These are phyloP conservation scores for Magallana angulata DNA, from an alignment of 1,140 invertebrate species.

Conservation along the genomic window DNA sequence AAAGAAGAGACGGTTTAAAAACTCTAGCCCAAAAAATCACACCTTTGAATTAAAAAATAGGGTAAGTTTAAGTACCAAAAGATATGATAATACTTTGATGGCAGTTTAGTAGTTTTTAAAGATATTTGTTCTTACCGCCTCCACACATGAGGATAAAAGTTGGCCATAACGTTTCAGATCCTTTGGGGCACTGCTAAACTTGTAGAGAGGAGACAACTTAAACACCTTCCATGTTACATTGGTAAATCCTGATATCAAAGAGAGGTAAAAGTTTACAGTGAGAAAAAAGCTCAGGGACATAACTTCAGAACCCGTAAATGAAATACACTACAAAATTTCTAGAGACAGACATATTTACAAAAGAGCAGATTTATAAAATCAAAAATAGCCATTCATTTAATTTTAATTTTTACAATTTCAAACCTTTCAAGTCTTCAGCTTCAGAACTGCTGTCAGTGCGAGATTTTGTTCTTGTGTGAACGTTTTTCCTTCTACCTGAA, in stretches of 20 bases:
- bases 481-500: background rate
- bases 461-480: background rate
- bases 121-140: constrained; percentile 28
- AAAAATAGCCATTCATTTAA: background rate
- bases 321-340: too few relatives aligned
- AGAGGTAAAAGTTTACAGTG: too few relatives aligned
- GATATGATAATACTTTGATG: too few relatives aligned
- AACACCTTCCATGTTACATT: constrained; percentile 38
- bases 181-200: constrained; percentile 32
- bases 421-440: background rate
- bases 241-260: constrained; percentile 34
- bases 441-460: background rate
- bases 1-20: too few relatives aligned
- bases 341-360: too few relatives aligned
- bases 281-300: too few relatives aligned
- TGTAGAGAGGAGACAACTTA: constrained; percentile 40
- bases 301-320: too few relatives aligned
- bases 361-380: too few relatives aligned
- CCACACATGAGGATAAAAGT: constrained; percentile 35
- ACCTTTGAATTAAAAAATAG: too few relatives aligned
- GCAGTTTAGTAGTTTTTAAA: background rate
- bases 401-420: background rate
- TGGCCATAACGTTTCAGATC: constrained; percentile 39
- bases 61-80: too few relatives aligned
- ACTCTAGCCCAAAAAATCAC: too few relatives aligned